Conservation (phyloP, 2,888 invertebrate species). For the Athetis lepigone region DNA sequence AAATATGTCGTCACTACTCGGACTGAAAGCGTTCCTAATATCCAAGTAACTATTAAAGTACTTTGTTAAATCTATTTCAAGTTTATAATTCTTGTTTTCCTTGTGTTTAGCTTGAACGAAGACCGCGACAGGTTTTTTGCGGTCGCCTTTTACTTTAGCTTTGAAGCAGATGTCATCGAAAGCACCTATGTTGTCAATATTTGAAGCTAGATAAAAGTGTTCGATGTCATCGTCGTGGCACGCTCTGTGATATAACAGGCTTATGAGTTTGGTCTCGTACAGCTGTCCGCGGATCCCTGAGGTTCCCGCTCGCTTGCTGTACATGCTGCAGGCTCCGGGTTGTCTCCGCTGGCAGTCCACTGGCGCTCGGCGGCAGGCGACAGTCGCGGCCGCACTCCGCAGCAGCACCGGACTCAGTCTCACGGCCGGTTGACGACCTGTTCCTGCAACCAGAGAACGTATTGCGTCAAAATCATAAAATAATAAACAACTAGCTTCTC, state of each 20-base stretch:
- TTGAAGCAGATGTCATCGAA: constrained; percentile 54
- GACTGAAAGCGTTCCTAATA: constrained; percentile 30
- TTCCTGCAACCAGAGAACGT: too few relatives aligned
- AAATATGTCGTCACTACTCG: not conserved
- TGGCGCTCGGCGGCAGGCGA: too few relatives aligned
- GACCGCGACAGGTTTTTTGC: constrained; percentile 17
- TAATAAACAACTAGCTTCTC: too few relatives aligned
- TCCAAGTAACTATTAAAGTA: constrained; percentile 43
- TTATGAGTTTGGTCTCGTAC: constrained; percentile 51
- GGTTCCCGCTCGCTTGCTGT: constrained; percentile 43
- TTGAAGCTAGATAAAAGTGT: constrained; percentile 52
- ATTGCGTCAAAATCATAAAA: too few relatives aligned
- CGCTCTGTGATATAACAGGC: constrained; percentile 46
- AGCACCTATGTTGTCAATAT: constrained; percentile 46
- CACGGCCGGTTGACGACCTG: too few relatives aligned
- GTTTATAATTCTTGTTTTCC: constrained; percentile 17
- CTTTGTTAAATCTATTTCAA: constrained; percentile 20
- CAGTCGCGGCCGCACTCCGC: too few relatives aligned
- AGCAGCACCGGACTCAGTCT: too few relatives aligned
- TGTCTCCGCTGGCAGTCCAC: not conserved
- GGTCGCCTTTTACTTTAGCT: constrained; percentile 24
- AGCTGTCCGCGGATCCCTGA: constrained; percentile 46
- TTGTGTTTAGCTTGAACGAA: constrained; percentile 54
- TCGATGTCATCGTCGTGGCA: constrained; percentile 28
- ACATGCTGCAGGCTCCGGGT: not conserved